A percentile compares a stretch with the other conserved stretches of the same genome.
These are phyloP conservation scores for Spodoptera picta DNA, from an alignment of 2,888 invertebrate species.

Conservation along the genomic window DNA sequence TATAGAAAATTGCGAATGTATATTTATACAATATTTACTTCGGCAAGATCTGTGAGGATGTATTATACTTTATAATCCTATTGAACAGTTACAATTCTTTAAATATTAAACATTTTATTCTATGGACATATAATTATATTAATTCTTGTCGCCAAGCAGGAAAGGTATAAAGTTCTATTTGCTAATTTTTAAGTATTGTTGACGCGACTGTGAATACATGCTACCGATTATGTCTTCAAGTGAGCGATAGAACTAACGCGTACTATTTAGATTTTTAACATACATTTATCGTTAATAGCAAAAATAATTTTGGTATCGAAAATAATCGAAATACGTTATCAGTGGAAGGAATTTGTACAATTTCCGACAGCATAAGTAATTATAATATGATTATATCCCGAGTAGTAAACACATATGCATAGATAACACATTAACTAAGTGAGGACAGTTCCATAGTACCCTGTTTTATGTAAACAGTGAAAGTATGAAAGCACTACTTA, in stretches of 20 bases:
- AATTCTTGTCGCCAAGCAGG: conserved; percentile 33
- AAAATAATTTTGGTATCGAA: not conserved
- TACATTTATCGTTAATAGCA: not conserved
- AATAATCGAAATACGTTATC: not conserved
- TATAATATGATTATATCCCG: not conserved
- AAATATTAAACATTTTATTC: conserved; percentile 34
- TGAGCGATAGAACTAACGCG: too few species aligned
- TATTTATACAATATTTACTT: conserved; percentile 51
- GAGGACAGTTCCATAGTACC: conserved; percentile 17
- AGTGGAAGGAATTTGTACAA: not conserved
- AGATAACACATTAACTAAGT: not conserved
- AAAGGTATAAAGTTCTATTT: conserved; percentile 16
- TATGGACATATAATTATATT: conserved; percentile 43
- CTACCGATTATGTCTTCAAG: not conserved
- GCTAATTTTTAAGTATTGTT: too few species aligned
- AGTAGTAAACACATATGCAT: conserved; percentile 3
- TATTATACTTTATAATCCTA: conserved; percentile 22
- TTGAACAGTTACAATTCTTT: conserved; percentile 36
- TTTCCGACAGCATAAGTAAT: too few species aligned
- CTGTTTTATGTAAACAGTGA: conserved; percentile 34
- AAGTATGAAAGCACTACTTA: conserved; percentile 19
- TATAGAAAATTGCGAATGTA: conserved; percentile 72
- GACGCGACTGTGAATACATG: conserved; percentile 3
- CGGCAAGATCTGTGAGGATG: conserved; percentile 43
- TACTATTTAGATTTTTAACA: conserved; percentile 6